Percentiles rank a stretch among this genome's conserved stretches.
These are phyloP conservation scores for Papilio gigon DNA, from an alignment of 2,888 invertebrate genomes.

Conservation along the genomic window DNA sequence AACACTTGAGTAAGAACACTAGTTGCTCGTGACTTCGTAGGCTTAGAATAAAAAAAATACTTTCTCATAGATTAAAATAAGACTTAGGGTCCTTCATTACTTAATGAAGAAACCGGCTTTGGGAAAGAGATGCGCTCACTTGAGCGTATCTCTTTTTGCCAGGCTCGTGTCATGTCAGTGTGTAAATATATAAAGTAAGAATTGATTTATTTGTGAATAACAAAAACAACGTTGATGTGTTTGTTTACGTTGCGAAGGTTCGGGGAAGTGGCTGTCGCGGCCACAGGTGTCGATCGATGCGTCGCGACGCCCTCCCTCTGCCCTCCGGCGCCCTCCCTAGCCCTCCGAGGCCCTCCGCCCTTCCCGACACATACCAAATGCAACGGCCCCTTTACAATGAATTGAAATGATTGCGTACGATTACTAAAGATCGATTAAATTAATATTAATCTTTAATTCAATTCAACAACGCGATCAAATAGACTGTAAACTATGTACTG, in stretches of 20 bases:
- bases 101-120: no score
- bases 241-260: constrained; percentile 20
- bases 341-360: constrained; percentile 16
- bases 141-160: no score
- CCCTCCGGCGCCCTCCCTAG: constrained; percentile 35
- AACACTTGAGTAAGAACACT: not conserved
- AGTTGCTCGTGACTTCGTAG: no score
- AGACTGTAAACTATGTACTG: no score
- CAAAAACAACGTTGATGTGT: not conserved
- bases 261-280: constrained; percentile 57
- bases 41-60: no score
- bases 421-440: not conserved
- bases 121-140: no score
- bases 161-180: no score
- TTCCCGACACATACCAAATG: constrained; percentile 9
- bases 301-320: constrained; percentile 63
- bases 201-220: not conserved
- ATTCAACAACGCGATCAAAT: no score
- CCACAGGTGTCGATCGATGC: constrained; percentile 79
- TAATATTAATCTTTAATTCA: not conserved
- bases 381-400: not conserved
- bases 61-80: no score
- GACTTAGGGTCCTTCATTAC: no score
- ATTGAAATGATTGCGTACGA: not conserved
- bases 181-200: not conserved